Evolutionary conservation across 2,888 invertebrate species (phyloP).

Genomic region (Diarsia dahlii): DNA sequence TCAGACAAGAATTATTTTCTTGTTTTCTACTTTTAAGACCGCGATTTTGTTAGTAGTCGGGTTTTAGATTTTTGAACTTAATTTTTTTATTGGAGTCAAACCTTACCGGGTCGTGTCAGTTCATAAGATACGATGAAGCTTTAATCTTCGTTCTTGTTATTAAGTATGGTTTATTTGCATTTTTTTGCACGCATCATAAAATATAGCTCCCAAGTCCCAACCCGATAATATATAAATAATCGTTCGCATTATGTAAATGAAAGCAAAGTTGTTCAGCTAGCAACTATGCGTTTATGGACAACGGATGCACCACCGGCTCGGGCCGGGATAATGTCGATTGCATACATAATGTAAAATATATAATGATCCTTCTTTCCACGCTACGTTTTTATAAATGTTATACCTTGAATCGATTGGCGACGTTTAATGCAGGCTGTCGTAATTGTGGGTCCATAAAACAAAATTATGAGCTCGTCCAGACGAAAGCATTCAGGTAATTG

Average conservation of each 20-base stretch:
- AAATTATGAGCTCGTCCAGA: constrained; percentile 37
- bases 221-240: constrained; percentile 59
- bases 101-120: background rate
- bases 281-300: constrained; percentile 64
- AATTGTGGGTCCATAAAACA: constrained; percentile 42
- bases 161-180: constrained; percentile 16
- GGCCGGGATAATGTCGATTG: constrained; percentile 70
- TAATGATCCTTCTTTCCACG: constrained; percentile 69
- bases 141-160: constrained; percentile 3
- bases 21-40: too few species aligned
- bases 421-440: constrained; percentile 35
- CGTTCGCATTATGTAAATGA: constrained; percentile 81
- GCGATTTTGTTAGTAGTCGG: too few species aligned
- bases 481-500: constrained; percentile 40
- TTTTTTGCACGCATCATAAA: constrained; percentile 44
- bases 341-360: constrained; percentile 73
- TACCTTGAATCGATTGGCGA: constrained; percentile 37
- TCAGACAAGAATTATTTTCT: too few species aligned
- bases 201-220: constrained; percentile 19
- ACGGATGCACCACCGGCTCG: constrained; percentile 66
- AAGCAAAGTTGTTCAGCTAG: constrained; percentile 77
- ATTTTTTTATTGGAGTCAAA: too few species aligned
- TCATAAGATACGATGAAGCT: background rate
- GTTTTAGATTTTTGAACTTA: too few species aligned
- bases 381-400: constrained; percentile 53